Evolutionary conservation across 2,113 vertebrate genomes (phyloP).

Genomic region (Chaetodon trifascialis): DNA sequence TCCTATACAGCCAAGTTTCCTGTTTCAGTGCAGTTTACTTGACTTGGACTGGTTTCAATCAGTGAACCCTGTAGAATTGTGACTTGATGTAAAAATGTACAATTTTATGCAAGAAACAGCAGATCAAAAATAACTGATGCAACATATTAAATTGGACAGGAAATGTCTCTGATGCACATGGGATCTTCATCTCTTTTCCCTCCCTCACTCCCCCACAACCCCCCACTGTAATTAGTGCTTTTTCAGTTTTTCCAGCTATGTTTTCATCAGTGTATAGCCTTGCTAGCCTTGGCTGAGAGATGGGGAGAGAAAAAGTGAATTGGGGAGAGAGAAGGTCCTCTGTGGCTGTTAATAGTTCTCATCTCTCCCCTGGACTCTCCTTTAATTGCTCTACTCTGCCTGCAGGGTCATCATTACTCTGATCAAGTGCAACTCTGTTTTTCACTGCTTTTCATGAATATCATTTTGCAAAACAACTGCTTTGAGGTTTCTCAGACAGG

Average conservation of each 20-base stretch:
- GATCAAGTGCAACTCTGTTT: constrained; percentile 79
- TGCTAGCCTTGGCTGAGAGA: constrained; percentile 46
- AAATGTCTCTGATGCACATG: constrained; percentile 76
- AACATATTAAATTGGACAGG: constrained; percentile 81
- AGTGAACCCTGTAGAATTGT: constrained; percentile 39
- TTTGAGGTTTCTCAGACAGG: constrained; percentile 69
- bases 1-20: constrained; percentile 49
- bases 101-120: constrained; percentile 70
- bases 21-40: constrained; percentile 8
- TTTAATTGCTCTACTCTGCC: constrained; percentile 83
- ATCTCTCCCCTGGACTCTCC: constrained; percentile 80
- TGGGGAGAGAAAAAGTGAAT: constrained; percentile 43
- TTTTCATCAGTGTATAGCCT: constrained; percentile 76
- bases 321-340: constrained; percentile 67
- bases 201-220: constrained; percentile 4
- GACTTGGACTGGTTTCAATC: constrained; percentile 61
- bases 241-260: constrained; percentile 73
- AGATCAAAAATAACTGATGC: constrained; percentile 81
- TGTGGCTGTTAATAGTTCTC: constrained; percentile 82
- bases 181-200: constrained; percentile 62
- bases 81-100: constrained; percentile 70
- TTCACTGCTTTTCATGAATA: constrained; percentile 78
- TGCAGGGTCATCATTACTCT: constrained; percentile 82
- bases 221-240: constrained; percentile 78
- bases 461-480: constrained; percentile 78